Conservation (phyloP, 2,888 invertebrate genomes). For the Synanthedon andrenaeformis region DNA sequence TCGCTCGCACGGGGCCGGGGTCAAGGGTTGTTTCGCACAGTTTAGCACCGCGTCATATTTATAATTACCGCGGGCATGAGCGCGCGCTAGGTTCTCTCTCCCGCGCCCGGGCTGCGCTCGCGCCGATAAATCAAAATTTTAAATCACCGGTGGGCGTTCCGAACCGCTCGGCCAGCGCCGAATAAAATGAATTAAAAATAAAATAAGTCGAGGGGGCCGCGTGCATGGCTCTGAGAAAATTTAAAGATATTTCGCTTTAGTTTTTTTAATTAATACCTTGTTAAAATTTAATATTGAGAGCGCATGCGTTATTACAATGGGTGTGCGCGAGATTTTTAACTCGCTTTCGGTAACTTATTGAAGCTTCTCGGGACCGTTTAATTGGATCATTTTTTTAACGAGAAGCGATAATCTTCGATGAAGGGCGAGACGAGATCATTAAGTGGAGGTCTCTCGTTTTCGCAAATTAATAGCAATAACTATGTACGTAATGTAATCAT, state of each 20-base stretch:
- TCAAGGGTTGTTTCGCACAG: conserved; percentile 52
- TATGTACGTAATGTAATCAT: too few relatives aligned
- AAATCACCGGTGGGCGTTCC: conserved; percentile 69
- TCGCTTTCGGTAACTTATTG: conserved; percentile 63
- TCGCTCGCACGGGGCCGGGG: conserved; percentile 16
- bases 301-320: conserved; percentile 69
- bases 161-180: conserved; percentile 55
- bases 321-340: conserved; percentile 64
- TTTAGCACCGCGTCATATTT: conserved; percentile 70
- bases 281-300: conserved; percentile 70
- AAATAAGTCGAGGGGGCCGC: conserved; percentile 57
- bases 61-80: conserved; percentile 56
- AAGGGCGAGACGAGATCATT: conserved; percentile 42
- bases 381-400: conserved; percentile 66
- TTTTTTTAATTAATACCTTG: conserved; percentile 72
- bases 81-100: conserved; percentile 36
- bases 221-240: conserved; percentile 60
- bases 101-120: conserved; percentile 31
- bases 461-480: conserved; percentile 25
- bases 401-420: conserved; percentile 56
- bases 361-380: conserved; percentile 45
- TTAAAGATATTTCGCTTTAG: conserved; percentile 68
- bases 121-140: conserved; percentile 70
- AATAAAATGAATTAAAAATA: conserved; percentile 70
- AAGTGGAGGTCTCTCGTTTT: conserved; percentile 25